Base-by-base conservation (phyloP, 1,140 invertebrate species). In the Vanessa atalanta region DNA sequence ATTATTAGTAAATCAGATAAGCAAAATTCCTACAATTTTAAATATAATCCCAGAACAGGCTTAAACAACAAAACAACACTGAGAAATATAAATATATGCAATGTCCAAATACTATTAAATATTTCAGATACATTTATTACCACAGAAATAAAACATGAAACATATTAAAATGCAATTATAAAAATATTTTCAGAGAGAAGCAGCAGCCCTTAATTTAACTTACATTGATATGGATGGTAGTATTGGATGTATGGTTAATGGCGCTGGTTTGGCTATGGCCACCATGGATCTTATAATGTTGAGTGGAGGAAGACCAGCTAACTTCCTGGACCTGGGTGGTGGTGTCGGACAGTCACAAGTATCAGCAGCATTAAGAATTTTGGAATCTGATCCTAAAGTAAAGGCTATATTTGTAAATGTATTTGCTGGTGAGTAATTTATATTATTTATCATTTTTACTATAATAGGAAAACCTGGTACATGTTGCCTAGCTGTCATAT, bases 201-300 rank as follows among this genome's bases (percentile, higher is more conserved):
- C 99, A 47, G 94, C 95, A 9, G 96, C 97, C 88, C 95, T 95
- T 78, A 98, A 99, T 91, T 94, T 99, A 11, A 99, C 99, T 89
- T 99, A 99, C 90, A 98, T 99, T 84, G 97, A 97, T 76, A 97
- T 99, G 97, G 96, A 98, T 92, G 99, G 99, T 68, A 99, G 99
- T 91, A 99, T 99, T 90, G 99, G 98, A 2, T 96, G 96, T 78
- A 94, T 97, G 93, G 98, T 99, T 0, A 99, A 99, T 93, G 98
- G 98, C 23, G 98, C 98, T 77, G 98, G 98, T 31, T 93, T 99
- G n/a, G 98, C 98, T 9, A 99, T 99, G 98, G 98, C 98, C 37
- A 99, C 98, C n/a, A 98, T 99, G 98, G 98, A 99, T 84, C 98
- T 99, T 47, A 99, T 99, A 55, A 98, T 98, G 86, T 91, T 99